Evolutionary conservation across 2,797 vertebrate species (phyloP), one percentile per base, ranked within the genome.

Genomic region (Xenopus petersii): DNA sequence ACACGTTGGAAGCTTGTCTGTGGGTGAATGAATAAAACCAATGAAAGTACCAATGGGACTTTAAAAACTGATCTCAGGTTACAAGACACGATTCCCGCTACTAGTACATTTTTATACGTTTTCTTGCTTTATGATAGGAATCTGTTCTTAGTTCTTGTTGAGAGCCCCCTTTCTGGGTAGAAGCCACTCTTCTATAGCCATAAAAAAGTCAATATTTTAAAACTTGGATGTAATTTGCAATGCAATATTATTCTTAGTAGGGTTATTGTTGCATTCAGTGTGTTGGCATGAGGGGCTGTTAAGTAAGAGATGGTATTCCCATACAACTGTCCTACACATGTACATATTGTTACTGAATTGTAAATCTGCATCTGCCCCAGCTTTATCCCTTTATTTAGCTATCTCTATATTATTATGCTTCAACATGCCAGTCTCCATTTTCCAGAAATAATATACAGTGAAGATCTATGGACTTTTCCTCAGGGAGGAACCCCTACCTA

Each of bases 41-140:
- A 70, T 66, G 61, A 74, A 74, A 67, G 47, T 36, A 69, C 46
- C 67, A 36, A 69, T 30, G 65, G 61, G 61, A 51, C 66, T 65
- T 30, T 26, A 68, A 24, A 75, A 79, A 79, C 71, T 74, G 71
- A 79, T 79, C 76, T 79, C 76, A 79, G 76, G 76, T 79, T 73
- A 79, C 76, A 74, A 74, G 70, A 64, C 73, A 79, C 72, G 73
- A 64, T 60, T 79, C 64, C 61, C 36, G 63, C 71, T 79, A 70
- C 62, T 74, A 69, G 30, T 70, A 61, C 73, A 73, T 79, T 79
- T 79, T 79, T 78, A 70, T 79, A 79, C 74, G 54, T 70, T 65
- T 21, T 74, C 67, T 61, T 73, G 67, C 36, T 42, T 42, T 79
- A 59, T 79, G 64, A 70, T 79, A 65, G 71, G 64, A 64, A 58